Evolutionary conservation across 1,140 invertebrate genomes (phyloP).

Genomic region (Drosophila aff.): DNA sequence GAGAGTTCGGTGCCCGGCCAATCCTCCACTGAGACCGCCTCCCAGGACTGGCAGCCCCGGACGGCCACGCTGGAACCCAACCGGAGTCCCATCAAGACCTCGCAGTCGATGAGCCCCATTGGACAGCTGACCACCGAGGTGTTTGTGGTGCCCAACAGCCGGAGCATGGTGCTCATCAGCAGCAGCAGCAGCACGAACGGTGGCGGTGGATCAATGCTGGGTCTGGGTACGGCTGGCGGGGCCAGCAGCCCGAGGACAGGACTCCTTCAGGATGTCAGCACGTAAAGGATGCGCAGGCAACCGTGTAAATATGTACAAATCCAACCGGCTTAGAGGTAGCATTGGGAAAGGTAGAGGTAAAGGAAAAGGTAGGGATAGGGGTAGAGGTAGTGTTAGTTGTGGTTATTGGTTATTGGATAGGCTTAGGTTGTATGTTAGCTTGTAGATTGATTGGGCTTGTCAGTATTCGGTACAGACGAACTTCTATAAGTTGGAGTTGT

Average conservation of each 20-base stretch:
- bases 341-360: background rate
- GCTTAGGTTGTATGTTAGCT: constrained; percentile 13
- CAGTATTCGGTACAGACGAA: constrained; percentile 9
- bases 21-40: constrained; percentile 36
- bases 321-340: constrained; percentile 9
- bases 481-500: background rate
- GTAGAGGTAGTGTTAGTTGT: constrained; percentile 1
- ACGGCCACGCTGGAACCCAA: constrained; percentile 65
- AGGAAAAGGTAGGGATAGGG: background rate
- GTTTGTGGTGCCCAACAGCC: constrained; percentile 77
- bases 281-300: constrained; percentile 38
- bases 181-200: constrained; percentile 29
- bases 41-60: constrained; percentile 59
- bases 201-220: constrained; percentile 3
- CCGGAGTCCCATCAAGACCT: constrained; percentile 78
- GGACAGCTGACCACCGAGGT: constrained; percentile 69
- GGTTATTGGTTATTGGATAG: constrained; percentile 6
- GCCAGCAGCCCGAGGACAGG: constrained; percentile 50
- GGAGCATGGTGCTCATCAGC: constrained; percentile 81
- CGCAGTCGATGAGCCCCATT: constrained; percentile 81
- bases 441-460: constrained; percentile 22
- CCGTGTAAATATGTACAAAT: constrained; percentile 66
- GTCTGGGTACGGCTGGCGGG: background rate
- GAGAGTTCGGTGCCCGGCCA: constrained; percentile 36
- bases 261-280: constrained; percentile 70